These are phyloP conservation scores for Coecobrya sp. DNA, from an alignment of 2,888 invertebrate genomes.

Conservation along the genomic window DNA sequence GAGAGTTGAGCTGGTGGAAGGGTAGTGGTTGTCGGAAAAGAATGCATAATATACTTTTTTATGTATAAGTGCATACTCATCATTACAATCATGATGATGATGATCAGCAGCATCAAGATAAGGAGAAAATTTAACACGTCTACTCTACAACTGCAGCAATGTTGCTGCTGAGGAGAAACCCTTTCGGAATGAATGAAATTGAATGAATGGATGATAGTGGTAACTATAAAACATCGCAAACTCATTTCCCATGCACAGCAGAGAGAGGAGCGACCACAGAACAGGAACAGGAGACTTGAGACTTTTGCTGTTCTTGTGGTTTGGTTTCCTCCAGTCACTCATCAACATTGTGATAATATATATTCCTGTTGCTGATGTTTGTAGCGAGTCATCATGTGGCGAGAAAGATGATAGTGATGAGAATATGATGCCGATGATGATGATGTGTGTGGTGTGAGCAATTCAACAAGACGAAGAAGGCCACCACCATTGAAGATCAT, in stretches of 20 bases:
- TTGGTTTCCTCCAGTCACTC: conserved; percentile 79
- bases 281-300: conserved; percentile 81
- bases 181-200: conserved; percentile 68
- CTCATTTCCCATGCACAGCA: conserved; percentile 78
- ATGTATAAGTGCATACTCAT: conserved; percentile 51
- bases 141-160: background rate
- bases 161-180: conserved; percentile 9
- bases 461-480: conserved; percentile 47
- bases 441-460: conserved; percentile 60
- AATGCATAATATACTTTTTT: conserved; percentile 1
- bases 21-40: conserved; percentile 25
- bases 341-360: conserved; percentile 44
- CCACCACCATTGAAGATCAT: conserved; percentile 64
- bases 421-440: conserved; percentile 53
- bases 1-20: conserved; percentile 27
- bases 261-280: conserved; percentile 61
- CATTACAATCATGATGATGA: conserved; percentile 9
- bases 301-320: conserved; percentile 51
- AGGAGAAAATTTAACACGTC: conserved; percentile 36
- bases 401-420: conserved; percentile 37
- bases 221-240: conserved; percentile 29
- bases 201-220: conserved; percentile 42
- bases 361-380: background rate
- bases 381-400: conserved; percentile 47
- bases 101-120: conserved; percentile 43